These are phyloP conservation scores for Cataglyphis albicans DNA, from an alignment of 2,888 invertebrate genomes.

Conservation along the genomic window DNA sequence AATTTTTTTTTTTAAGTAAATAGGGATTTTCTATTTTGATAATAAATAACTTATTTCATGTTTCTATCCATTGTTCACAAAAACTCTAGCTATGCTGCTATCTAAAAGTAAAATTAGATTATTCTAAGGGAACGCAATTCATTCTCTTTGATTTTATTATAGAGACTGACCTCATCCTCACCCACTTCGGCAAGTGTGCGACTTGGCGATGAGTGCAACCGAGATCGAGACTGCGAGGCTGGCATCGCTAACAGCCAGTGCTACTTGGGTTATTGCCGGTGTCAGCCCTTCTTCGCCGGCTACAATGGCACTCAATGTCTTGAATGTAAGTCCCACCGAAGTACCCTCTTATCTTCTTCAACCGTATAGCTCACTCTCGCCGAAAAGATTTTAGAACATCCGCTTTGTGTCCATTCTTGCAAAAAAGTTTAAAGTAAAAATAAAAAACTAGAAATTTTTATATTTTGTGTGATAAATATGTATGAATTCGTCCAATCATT, in stretches of 20 bases:
- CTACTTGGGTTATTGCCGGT: slow-evolving; percentile 91
- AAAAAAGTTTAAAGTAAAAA: background rate
- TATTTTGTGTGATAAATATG: background rate
- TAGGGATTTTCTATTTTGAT: background rate
- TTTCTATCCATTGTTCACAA: background rate
- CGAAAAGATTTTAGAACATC: background rate
- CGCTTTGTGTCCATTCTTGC: background rate
- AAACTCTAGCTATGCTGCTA: background rate
- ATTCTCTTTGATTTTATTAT: slow-evolving; percentile 49
- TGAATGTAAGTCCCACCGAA: slow-evolving; percentile 89
- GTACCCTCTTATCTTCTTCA: slow-evolving; percentile 43
- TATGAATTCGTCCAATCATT: background rate
- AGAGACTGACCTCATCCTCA: slow-evolving; percentile 70
- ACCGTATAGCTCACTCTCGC: background rate
- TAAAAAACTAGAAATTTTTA: background rate
- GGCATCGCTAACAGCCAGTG: slow-evolving; percentile 89
- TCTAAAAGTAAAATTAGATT: slow-evolving; percentile 14
- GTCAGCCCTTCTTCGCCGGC: slow-evolving; percentile 93
- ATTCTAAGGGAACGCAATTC: slow-evolving; percentile 2
- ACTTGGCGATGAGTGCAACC: slow-evolving; percentile 89
- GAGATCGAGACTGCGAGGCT: slow-evolving; percentile 89
- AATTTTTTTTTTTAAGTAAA: background rate
- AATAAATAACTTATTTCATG: background rate
- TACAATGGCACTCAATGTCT: slow-evolving; percentile 93
- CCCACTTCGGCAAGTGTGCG: slow-evolving; percentile 79